phyloP scores from a whole-genome alignment of 1,140 invertebrate genomes.

The Pemphigus obesinymphae region DNA sequence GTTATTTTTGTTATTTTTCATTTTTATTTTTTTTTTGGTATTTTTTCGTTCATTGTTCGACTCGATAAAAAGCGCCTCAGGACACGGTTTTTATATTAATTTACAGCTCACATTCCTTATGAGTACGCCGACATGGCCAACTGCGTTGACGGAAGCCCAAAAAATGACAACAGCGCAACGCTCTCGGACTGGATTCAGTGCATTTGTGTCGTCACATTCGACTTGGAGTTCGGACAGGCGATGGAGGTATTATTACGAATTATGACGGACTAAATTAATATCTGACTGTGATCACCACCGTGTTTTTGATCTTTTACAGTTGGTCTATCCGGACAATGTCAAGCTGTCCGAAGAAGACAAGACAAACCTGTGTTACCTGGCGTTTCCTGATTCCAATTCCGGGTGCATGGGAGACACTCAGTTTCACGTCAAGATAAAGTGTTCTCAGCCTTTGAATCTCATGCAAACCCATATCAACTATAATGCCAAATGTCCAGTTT shows the following conservation, averaged over 20 bases:
- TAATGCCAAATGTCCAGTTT: constrained; percentile 67
- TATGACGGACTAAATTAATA: neutral
- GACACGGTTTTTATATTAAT: no score
- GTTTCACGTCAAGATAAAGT: constrained; percentile 83
- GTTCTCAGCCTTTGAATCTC: constrained; percentile 38
- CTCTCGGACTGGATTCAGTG: constrained; percentile 95
- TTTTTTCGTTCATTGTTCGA: no score
- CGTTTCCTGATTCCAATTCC: constrained; percentile 98
- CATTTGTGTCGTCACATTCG: constrained; percentile 96
- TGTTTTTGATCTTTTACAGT: constrained; percentile 54
- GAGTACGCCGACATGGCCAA: neutral
- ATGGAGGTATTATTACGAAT: constrained; percentile 65
- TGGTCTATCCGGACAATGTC: constrained; percentile 78
- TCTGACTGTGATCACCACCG: neutral
- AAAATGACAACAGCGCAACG: neutral
- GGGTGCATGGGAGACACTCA: constrained; percentile 98
- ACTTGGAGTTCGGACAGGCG: constrained; percentile 94
- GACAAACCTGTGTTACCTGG: constrained; percentile 95
- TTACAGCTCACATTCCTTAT: no score
- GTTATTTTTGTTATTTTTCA: no score
- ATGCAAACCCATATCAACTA: constrained; percentile 53
- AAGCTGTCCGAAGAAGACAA: constrained; percentile 87
- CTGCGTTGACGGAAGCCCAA: neutral
- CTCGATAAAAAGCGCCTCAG: no score
- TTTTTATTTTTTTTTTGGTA: no score